These are phyloP conservation scores for Pristionchus arcanus DNA, from an alignment of 2,888 invertebrate species.

Conservation along the genomic window DNA sequence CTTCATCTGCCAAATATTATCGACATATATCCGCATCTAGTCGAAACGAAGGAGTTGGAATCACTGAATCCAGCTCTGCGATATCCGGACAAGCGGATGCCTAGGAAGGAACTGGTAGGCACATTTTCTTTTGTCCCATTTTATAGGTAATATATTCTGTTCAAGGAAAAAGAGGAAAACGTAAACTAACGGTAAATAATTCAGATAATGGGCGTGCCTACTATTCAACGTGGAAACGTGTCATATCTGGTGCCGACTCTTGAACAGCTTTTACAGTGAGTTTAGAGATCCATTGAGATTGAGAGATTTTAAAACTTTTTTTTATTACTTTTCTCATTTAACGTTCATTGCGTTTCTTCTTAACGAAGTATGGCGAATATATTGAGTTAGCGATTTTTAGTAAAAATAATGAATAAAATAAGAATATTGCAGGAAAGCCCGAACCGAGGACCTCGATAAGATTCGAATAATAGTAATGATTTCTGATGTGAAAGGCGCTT, in stretches of 20 bases:
- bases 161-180: too few species aligned
- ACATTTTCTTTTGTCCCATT: background rate
- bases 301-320: background rate
- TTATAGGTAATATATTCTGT: background rate
- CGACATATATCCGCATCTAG: constrained; percentile 42
- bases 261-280: constrained; percentile 20
- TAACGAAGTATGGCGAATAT: background rate
- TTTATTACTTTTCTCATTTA: background rate
- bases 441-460: constrained; percentile 41
- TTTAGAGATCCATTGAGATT: background rate
- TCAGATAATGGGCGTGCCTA: constrained; percentile 53
- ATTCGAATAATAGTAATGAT: constrained; percentile 52
- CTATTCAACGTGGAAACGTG: constrained; percentile 34
- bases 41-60: background rate
- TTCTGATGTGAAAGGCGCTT: constrained; percentile 26
- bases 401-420: background rate
- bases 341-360: background rate
- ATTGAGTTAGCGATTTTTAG: background rate
- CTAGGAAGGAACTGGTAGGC: constrained; percentile 9
- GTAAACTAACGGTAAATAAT: background rate
- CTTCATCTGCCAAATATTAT: background rate
- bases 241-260: constrained; percentile 49
- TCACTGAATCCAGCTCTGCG: constrained; percentile 30
- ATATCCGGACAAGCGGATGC: constrained; percentile 10
- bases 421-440: constrained; percentile 3